phyloP scores from a whole-genome alignment of 2,888 invertebrate genomes.

The Lepidonotus clava region DNA sequence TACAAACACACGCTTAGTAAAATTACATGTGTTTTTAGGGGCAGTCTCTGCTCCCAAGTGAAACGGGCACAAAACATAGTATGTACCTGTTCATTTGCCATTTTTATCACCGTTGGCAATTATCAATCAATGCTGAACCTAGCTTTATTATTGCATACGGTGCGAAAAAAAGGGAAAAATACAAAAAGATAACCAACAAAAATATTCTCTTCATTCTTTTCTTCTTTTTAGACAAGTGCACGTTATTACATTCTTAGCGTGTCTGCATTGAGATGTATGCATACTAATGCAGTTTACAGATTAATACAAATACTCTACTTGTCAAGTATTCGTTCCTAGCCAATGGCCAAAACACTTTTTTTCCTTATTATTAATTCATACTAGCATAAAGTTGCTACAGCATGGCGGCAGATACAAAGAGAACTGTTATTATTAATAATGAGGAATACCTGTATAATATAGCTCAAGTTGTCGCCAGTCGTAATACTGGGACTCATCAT shows the following conservation, averaged over 20 bases:
- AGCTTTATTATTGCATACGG: slow-evolving; percentile 39
- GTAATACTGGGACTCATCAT: slow-evolving; percentile 39
- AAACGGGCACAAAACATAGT: slow-evolving; percentile 23
- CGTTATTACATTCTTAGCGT: slow-evolving; percentile 31
- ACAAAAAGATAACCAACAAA: slow-evolving; percentile 27
- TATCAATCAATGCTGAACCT: slow-evolving; percentile 14
- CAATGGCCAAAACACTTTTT: not conserved
- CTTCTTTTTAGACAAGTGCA: slow-evolving; percentile 5
- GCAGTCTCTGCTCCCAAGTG: not conserved
- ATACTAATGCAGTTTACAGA: not conserved
- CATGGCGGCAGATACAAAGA: slow-evolving; percentile 29
- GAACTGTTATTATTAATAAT: not conserved
- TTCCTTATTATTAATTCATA: no score
- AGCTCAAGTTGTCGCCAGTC: slow-evolving; percentile 42
- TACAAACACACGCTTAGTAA: slow-evolving; percentile 24
- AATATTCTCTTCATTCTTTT: slow-evolving; percentile 37
- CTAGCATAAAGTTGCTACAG: slow-evolving; percentile 22
- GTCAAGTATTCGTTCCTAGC: slow-evolving; percentile 19
- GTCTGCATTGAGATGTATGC: not conserved
- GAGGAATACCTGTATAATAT: slow-evolving; percentile 30
- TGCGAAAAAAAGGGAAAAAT: slow-evolving; percentile 2
- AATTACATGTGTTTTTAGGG: not conserved
- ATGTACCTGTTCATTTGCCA: slow-evolving; percentile 28
- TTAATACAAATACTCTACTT: not conserved
- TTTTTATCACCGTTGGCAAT: slow-evolving; percentile 47